Evolutionary conservation across 2,888 invertebrate species (phyloP).

Genomic region (Eilema depressum): DNA sequence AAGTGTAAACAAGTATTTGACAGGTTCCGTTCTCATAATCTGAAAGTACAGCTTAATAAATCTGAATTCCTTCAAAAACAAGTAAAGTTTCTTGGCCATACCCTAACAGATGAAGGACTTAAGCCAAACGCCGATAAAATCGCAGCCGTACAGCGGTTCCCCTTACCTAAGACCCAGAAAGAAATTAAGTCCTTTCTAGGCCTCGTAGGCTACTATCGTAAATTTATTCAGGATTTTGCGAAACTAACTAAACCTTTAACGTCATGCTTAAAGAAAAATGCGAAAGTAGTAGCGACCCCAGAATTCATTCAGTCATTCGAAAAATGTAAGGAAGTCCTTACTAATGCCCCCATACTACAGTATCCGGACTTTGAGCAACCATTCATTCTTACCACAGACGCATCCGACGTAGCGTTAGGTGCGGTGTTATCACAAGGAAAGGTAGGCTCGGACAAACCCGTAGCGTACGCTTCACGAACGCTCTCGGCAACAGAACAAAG

Average conservation of each 20-base stretch:
- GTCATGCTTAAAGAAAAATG: neutral
- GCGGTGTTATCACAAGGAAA: no score
- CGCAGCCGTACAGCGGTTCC: conserved; percentile 41
- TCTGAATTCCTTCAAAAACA: conserved; percentile 44
- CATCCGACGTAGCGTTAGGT: no score
- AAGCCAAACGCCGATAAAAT: conserved; percentile 53
- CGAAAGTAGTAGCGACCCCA: neutral
- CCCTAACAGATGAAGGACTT: conserved; percentile 42
- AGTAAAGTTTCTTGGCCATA: conserved; percentile 37
- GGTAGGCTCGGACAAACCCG: no score
- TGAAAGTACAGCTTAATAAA: conserved; percentile 44
- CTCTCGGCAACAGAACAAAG: neutral
- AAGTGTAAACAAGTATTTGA: conserved; percentile 48
- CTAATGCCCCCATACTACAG: neutral
- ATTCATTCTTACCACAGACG: no score
- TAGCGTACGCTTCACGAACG: neutral
- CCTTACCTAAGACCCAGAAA: conserved; percentile 38
- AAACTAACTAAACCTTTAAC: neutral
- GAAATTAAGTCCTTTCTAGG: neutral
- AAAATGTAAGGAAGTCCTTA: neutral
- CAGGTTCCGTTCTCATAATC: conserved; percentile 37
- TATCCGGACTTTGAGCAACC: no score
- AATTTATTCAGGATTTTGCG: neutral
- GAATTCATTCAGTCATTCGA: neutral
- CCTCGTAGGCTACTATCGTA: neutral